Conservation (phyloP, 1,140 invertebrate genomes). For the Lanistes nyassanus region DNA sequence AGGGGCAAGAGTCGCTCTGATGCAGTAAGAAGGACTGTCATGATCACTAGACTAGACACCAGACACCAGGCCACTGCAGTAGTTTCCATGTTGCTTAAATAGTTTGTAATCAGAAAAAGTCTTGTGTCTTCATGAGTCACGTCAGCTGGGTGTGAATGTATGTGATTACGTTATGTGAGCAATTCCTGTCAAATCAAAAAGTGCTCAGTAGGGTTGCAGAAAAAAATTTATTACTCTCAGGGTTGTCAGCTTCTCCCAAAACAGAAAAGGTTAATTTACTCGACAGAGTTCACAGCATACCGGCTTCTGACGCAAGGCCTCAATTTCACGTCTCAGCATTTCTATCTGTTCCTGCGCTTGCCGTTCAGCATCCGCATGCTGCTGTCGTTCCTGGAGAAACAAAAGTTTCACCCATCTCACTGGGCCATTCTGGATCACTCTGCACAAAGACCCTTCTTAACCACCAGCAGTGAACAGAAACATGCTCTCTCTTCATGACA, state of each 20-base stretch:
- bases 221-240: neutral
- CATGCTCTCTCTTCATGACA: neutral
- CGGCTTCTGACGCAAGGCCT: constrained; percentile 43
- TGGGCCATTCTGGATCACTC: neutral
- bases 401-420: neutral
- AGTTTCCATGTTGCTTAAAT: neutral
- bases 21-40: neutral
- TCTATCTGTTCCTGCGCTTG: constrained; percentile 53
- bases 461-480: neutral
- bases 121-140: neutral
- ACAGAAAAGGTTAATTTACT: too few species aligned
- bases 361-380: constrained; percentile 46
- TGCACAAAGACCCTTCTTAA: neutral
- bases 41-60: neutral
- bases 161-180: neutral
- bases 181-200: neutral
- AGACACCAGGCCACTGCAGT: neutral
- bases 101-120: neutral
- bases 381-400: constrained; percentile 45
- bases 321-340: constrained; percentile 46
- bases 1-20: constrained; percentile 1
- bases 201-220: neutral
- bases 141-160: neutral
- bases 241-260: neutral
- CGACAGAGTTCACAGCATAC: constrained; percentile 4